Evolutionary conservation across 2,888 invertebrate species (phyloP), one percentile per base, ranked within the genome.

Genomic region (Leptarthrus brevirostris): DNA sequence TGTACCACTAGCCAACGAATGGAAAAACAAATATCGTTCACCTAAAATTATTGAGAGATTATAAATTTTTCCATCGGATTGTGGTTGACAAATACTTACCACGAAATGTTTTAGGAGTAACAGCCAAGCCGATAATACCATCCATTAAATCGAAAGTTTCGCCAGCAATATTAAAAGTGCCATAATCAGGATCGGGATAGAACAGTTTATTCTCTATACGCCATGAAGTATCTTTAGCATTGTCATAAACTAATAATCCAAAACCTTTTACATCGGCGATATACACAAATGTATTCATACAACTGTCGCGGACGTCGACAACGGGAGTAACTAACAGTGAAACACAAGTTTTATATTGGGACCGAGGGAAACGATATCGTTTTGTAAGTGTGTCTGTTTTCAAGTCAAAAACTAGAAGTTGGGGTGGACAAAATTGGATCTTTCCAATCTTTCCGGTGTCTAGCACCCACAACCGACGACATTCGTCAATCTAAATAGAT

Each of bases 331-430:
- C 82, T 56, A 85, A 82, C 5, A 85, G 80, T 34, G 85, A 84
- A 0, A 80, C 78, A 2, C 80, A 81, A 0, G 78, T 61, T 58
- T 80, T 82, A 52, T 78, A 84, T 24, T 81, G 58, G 0, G 76
- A 75, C n/a, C 71, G 34, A 0, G 84, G 83, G 75, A 85, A 77
- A 53, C 80, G 80, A 69, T 83, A 84, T 14, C 83, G 82, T 72
- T 82, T 81, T 3, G 89, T 79, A 49, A 85, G 81, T 0, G 87
- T 88, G 79, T 92, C 89, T 0, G 87, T 90, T 24, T 81, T 80
- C 70, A 94, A 82, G 80, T 93, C 90, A 80, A 93, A 93, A 0
- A 92, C 90, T 1, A 93, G 83, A 2, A 95, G 82, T 81, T 94
- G 92, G 0, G 94, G 92, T 0, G 88, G 87, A 79, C 95, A 95